These are phyloP conservation scores for Cephalophus harveyi DNA, from an alignment of 2,113 vertebrate genomes.

Conservation along the genomic window DNA sequence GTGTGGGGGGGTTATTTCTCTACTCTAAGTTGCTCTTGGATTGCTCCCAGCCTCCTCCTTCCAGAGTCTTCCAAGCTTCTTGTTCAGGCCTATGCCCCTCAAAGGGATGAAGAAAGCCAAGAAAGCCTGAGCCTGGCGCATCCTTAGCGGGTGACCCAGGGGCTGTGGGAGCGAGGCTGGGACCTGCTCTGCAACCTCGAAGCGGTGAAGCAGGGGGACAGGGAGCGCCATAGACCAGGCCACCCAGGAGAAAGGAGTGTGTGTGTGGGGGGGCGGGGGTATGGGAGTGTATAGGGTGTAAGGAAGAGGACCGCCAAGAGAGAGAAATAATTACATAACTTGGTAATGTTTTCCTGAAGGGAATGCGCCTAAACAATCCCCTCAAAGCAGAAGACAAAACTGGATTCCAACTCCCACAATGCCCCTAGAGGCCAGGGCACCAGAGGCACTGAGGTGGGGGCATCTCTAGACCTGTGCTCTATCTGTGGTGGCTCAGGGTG, in stretches of 20 bases:
- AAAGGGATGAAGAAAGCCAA: rapidly evolving
- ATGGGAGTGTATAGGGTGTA: background rate
- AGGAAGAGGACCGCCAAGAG: background rate
- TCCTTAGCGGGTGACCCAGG: rapidly evolving
- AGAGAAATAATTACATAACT: background rate
- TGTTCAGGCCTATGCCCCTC: background rate
- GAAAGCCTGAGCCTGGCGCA: rapidly evolving
- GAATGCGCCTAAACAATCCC: background rate
- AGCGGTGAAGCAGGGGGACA: rapidly evolving
- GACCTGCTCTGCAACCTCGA: rapidly evolving
- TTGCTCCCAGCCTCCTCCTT: background rate
- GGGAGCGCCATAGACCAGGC: rapidly evolving
- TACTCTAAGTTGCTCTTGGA: background rate
- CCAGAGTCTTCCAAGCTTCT: background rate
- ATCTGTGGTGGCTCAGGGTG: background rate
- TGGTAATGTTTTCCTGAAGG: background rate
- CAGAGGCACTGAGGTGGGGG: background rate
- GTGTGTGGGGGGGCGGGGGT: background rate
- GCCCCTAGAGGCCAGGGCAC: background rate
- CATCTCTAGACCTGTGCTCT: background rate
- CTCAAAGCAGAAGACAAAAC: background rate
- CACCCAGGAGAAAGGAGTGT: rapidly evolving
- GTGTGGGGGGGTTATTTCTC: background rate
- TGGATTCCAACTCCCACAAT: background rate
- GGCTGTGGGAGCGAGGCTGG: rapidly evolving